Percentiles rank a stretch among this genome's conserved stretches.
These are phyloP conservation scores for Cryptops parisi DNA, from an alignment of 2,888 invertebrate species.

Conservation along the genomic window DNA sequence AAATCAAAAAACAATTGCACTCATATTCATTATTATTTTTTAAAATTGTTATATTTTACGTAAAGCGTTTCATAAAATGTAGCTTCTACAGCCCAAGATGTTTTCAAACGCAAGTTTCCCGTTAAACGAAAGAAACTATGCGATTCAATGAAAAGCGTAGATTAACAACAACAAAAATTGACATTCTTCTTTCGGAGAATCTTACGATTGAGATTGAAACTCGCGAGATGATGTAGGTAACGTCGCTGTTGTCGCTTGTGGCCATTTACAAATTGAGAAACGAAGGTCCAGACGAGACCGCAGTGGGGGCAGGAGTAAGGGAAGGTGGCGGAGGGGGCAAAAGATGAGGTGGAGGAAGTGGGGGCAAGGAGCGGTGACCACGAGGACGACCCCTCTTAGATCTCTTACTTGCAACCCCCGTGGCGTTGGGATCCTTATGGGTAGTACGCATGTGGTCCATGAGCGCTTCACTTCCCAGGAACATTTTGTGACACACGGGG, in stretches of 20 bases:
- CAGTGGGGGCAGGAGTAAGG: conserved; percentile 14
- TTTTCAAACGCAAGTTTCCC: too few relatives aligned
- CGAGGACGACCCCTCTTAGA: conserved; percentile 12
- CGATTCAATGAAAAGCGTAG: too few relatives aligned
- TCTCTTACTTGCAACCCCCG: conserved; percentile 71
- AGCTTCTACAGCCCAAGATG: too few relatives aligned
- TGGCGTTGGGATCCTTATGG: conserved; percentile 82
- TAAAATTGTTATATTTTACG: too few relatives aligned
- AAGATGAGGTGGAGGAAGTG: conserved; percentile 36
- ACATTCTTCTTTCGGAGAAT: too few relatives aligned
- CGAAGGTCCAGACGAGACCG: conserved; percentile 17
- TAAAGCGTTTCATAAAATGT: too few relatives aligned
- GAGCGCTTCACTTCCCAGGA: conserved; percentile 79
- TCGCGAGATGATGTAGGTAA: conserved; percentile 2
- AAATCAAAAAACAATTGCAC: too few relatives aligned
- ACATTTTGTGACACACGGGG: conserved; percentile 86
- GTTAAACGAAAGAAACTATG: too few relatives aligned
- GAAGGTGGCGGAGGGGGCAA: conserved; percentile 38
- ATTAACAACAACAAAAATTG: too few relatives aligned
- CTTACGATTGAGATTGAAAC: too few relatives aligned
- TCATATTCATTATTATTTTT: too few relatives aligned
- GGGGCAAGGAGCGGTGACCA: conserved; percentile 4
- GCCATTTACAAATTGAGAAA: conserved; percentile 16
- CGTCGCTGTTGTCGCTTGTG: not conserved
- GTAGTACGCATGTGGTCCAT: conserved; percentile 94